These are phyloP conservation scores for Hypsopygia costalis DNA, from an alignment of 2,888 invertebrate species.

Conservation along the genomic window DNA sequence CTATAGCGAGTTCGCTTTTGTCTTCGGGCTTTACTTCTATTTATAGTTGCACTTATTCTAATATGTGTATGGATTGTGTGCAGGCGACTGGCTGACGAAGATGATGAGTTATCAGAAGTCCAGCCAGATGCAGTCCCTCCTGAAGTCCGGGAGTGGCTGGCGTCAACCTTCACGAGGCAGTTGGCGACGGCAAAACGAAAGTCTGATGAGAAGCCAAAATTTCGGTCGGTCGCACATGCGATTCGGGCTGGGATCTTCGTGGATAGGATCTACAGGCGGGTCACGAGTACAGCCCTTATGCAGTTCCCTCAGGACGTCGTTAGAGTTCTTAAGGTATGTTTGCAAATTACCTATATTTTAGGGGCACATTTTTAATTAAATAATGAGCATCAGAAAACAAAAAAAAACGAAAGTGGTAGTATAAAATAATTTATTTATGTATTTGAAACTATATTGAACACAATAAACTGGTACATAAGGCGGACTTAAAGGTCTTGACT, in stretches of 20 bases:
- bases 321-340: slow-evolving; percentile 89
- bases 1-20: slow-evolving; percentile 10
- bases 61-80: slow-evolving; percentile 34
- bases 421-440: too few species aligned
- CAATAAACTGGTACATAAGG: too few species aligned
- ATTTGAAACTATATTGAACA: too few species aligned
- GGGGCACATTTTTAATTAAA: too few species aligned
- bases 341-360: too few species aligned
- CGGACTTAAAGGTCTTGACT: too few species aligned
- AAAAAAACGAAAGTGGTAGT: too few species aligned
- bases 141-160: slow-evolving; percentile 98
- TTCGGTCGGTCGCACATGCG: slow-evolving; percentile 97
- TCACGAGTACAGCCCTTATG: slow-evolving; percentile 88
- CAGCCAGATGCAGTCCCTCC: slow-evolving; percentile 98
- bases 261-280: slow-evolving; percentile 94
- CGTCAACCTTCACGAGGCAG: slow-evolving; percentile 96
- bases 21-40: slow-evolving; percentile 15
- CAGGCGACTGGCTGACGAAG: slow-evolving; percentile 92
- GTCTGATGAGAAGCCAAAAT: slow-evolving; percentile 91
- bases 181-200: slow-evolving; percentile 88
- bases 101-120: slow-evolving; percentile 97
- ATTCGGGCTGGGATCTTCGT: slow-evolving; percentile 98
- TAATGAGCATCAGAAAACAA: too few species aligned
- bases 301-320: slow-evolving; percentile 94
- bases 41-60: slow-evolving; percentile 15